These are phyloP conservation scores for Todus mexicanus DNA, from an alignment of 2,797 vertebrate species.

Conservation along the genomic window DNA sequence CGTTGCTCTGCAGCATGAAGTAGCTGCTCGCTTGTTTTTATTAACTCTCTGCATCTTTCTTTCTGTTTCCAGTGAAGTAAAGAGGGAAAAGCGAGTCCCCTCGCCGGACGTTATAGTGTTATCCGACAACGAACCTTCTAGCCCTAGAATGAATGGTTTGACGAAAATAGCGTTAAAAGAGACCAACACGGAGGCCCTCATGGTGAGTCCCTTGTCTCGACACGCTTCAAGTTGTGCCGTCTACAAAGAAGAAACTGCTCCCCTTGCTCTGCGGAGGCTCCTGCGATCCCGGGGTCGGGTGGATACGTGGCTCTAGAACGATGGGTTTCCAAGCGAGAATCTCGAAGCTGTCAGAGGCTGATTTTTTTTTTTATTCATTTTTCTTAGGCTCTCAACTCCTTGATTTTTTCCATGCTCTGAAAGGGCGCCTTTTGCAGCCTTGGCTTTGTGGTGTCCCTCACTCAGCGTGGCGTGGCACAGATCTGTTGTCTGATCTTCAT, in stretches of 20 bases:
- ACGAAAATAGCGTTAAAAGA: conserved; percentile 80
- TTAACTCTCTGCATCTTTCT: not conserved
- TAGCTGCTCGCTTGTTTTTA: not conserved
- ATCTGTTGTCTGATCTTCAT: not conserved
- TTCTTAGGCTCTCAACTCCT: not conserved
- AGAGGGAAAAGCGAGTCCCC: conserved; percentile 82
- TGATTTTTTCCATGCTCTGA: not conserved
- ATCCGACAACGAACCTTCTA: conserved; percentile 92
- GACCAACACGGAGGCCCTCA: conserved; percentile 87
- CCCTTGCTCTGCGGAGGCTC: not conserved
- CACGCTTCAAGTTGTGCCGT: too few relatives aligned
- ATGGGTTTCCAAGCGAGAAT: not conserved
- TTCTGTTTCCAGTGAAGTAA: conserved; percentile 77
- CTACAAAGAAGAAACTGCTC: not conserved
- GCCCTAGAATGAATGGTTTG: conserved; percentile 90
- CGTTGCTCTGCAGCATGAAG: not conserved
- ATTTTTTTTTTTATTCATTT: not conserved
- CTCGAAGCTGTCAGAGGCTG: not conserved
- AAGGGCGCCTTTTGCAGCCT: not conserved
- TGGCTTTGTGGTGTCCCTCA: not conserved
- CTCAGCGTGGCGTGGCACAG: not conserved
- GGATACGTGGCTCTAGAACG: not conserved
- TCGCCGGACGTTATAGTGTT: conserved; percentile 94
- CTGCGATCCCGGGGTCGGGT: not conserved
- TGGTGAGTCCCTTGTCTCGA: conserved; percentile 78